Percentiles rank a stretch among this genome's conserved stretches.
Conservation (phyloP, 2,888 invertebrate genomes). For the Lycocerus yunnanus region DNA sequence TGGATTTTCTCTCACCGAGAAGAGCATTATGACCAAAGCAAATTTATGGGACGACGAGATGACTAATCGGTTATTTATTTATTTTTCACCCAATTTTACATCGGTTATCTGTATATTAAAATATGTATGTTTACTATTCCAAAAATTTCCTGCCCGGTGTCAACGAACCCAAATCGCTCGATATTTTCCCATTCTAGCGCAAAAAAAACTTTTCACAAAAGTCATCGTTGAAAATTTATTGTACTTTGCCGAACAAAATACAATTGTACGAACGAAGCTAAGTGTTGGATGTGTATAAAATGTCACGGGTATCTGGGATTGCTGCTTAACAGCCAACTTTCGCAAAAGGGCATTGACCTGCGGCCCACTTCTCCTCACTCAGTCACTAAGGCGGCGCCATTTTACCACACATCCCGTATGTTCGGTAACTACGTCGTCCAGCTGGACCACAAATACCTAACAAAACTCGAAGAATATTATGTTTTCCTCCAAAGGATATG, state of each 20-base stretch:
- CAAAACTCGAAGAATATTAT: background rate
- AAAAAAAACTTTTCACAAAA: background rate
- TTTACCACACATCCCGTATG: slow-evolving; percentile 41
- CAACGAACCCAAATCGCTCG: background rate
- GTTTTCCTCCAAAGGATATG: background rate
- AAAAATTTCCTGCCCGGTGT: background rate
- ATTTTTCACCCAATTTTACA: background rate
- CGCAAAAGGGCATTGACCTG: slow-evolving; percentile 48
- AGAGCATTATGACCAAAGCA: background rate
- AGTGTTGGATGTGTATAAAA: slow-evolving; percentile 31
- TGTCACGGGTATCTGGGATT: slow-evolving; percentile 43
- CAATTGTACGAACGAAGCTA: slow-evolving; percentile 13
- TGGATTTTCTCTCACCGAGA: background rate
- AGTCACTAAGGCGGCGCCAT: slow-evolving; percentile 53
- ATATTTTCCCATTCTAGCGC: background rate
- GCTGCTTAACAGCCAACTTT: slow-evolving; percentile 44
- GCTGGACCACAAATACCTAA: slow-evolving; percentile 9
- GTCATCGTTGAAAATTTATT: background rate
- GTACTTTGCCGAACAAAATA: slow-evolving; percentile 2
- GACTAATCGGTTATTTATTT: background rate
- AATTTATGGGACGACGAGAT: background rate
- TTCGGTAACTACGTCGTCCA: slow-evolving; percentile 17
- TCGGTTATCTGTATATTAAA: background rate
- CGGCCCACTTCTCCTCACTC: slow-evolving; percentile 51
- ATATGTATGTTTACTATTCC: background rate